These are phyloP conservation scores for Camponotus fellah DNA, from an alignment of 2,888 invertebrate genomes.

Conservation along the genomic window DNA sequence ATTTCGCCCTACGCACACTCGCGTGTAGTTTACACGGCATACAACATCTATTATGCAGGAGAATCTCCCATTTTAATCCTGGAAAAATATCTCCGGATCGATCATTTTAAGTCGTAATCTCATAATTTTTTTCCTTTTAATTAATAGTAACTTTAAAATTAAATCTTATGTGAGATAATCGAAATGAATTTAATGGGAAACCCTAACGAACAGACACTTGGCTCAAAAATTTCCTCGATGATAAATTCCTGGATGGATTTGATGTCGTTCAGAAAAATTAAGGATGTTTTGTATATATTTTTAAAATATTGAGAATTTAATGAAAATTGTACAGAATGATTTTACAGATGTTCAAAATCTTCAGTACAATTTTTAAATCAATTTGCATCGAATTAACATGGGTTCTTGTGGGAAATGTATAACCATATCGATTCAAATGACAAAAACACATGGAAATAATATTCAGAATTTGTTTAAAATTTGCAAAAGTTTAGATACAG, in stretches of 20 bases:
- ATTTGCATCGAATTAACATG: too few relatives aligned
- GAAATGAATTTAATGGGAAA: neutral
- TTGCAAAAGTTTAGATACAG: too few relatives aligned
- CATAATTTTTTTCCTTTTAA: neutral
- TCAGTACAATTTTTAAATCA: too few relatives aligned
- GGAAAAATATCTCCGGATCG: neutral
- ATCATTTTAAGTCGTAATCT: neutral
- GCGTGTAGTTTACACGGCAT: neutral
- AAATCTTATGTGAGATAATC: neutral
- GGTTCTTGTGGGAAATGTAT: too few relatives aligned
- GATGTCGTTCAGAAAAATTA: neutral
- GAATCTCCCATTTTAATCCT: neutral
- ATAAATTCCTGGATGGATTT: neutral
- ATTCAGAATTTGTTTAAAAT: too few relatives aligned
- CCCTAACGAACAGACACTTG: neutral
- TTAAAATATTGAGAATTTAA: too few relatives aligned
- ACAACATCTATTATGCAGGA: neutral
- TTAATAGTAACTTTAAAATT: neutral
- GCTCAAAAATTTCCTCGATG: neutral
- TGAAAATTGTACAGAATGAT: too few relatives aligned
- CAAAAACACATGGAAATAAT: too few relatives aligned
- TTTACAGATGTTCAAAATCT: too few relatives aligned
- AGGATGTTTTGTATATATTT: too few relatives aligned
- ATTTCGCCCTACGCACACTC: constrained; percentile 31
- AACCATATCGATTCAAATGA: too few relatives aligned